Percentiles rank a stretch among this genome's conserved stretches.
Evolutionary conservation across 2,113 vertebrate genomes (phyloP).

Genomic region (Artemisiospiza belli): DNA sequence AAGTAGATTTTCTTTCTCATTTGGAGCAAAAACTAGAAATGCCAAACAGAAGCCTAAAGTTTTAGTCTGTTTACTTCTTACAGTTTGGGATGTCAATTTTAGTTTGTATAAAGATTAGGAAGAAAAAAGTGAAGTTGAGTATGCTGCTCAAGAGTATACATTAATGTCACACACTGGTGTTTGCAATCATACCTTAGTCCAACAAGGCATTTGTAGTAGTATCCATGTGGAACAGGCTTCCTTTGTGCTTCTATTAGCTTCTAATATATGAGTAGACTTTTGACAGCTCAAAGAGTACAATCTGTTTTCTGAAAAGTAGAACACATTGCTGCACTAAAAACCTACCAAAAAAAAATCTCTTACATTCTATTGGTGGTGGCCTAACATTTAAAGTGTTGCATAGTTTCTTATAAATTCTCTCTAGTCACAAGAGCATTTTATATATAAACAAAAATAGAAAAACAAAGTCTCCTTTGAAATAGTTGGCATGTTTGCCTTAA

Average conservation of each 20-base stretch:
- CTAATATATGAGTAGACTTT: background rate
- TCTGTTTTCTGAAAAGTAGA: background rate
- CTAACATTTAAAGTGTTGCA: background rate
- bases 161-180: background rate
- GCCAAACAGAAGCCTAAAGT: background rate
- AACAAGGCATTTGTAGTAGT: background rate
- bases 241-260: background rate
- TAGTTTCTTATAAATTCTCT: background rate
- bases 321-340: background rate
- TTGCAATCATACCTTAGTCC: background rate
- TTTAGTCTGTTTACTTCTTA: slow-evolving; percentile 11
- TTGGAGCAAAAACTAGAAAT: slow-evolving; percentile 21
- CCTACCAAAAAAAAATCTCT: background rate
- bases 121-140: background rate
- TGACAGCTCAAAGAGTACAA: background rate
- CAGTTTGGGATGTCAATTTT: background rate
- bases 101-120: slow-evolving; percentile 1
- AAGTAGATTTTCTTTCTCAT: slow-evolving; percentile 24
- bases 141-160: background rate
- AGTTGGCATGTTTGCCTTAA: background rate
- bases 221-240: background rate
- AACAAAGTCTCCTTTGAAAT: background rate
- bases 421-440: background rate
- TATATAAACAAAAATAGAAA: background rate
- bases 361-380: background rate